Conservation (phyloP, 2,888 invertebrate species). For the Dioctria linearis region DNA sequence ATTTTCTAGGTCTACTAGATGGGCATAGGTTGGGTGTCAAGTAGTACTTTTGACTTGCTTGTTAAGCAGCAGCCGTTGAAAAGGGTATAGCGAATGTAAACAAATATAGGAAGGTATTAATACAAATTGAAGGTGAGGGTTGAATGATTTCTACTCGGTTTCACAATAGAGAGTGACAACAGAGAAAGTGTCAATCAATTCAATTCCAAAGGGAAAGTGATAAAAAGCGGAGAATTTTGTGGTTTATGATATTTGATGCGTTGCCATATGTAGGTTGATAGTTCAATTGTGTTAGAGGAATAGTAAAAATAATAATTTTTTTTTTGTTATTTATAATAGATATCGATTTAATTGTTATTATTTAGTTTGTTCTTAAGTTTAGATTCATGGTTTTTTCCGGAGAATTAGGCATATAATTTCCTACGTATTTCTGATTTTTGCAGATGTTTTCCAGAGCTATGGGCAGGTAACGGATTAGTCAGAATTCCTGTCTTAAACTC, state of each 20-base stretch:
- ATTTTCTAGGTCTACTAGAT: neutral
- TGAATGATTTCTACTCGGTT: neutral
- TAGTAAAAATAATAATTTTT: neutral
- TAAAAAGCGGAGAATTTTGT: neutral
- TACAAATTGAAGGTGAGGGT: neutral
- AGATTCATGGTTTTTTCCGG: neutral
- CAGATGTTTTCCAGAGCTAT: too few species aligned
- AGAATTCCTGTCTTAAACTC: too few species aligned
- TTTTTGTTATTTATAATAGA: too few species aligned
- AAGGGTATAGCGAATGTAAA: too few species aligned
- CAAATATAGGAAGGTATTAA: neutral
- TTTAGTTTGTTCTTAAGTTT: neutral
- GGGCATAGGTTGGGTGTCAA: conserved; percentile 4
- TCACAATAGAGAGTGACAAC: neutral
- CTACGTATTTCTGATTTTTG: too few species aligned
- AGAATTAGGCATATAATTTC: too few species aligned
- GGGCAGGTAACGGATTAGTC: too few species aligned
- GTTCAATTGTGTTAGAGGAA: neutral
- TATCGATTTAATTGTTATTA: too few species aligned
- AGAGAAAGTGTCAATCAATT: neutral
- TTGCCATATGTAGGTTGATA: too few species aligned
- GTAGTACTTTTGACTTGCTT: neutral
- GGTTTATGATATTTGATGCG: neutral
- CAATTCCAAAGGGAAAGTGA: neutral
- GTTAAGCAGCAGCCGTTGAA: neutral